phyloP scores from a whole-genome alignment of 1,140 invertebrate species.

The Cydia strobilella region DNA sequence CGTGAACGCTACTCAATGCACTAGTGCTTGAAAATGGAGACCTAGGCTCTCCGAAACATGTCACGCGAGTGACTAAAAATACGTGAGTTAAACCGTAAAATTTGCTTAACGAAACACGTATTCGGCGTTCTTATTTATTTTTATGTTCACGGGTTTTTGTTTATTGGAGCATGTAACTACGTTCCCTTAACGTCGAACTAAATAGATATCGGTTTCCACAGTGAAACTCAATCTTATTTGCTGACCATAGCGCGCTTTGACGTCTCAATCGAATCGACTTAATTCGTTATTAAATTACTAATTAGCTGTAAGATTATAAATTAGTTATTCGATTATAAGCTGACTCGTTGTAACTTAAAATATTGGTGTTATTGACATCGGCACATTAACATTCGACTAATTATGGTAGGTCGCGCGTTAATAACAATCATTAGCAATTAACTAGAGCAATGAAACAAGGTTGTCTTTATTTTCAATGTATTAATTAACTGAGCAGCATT shows the following conservation, averaged over 20 bases:
- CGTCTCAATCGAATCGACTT: slow-evolving; percentile 74
- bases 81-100: too few species aligned
- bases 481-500: neutral
- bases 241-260: slow-evolving; percentile 67
- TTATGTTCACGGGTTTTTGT: neutral
- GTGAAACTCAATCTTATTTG: slow-evolving; percentile 66
- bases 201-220: slow-evolving; percentile 39
- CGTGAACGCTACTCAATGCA: too few species aligned
- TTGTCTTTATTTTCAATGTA: slow-evolving; percentile 2
- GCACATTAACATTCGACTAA: slow-evolving; percentile 59
- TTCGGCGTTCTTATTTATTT: too few species aligned
- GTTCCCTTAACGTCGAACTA: slow-evolving; percentile 37
- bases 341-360: slow-evolving; percentile 54
- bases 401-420: slow-evolving; percentile 61
- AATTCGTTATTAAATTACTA: slow-evolving; percentile 69
- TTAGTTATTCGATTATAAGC: slow-evolving; percentile 30
- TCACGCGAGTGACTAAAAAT: too few species aligned
- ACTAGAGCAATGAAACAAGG: neutral
- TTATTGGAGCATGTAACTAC: neutral
- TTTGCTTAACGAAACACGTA: too few species aligned
- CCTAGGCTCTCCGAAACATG: too few species aligned
- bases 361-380: slow-evolving; percentile 55
- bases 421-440: slow-evolving; percentile 32
- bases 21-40: too few species aligned
- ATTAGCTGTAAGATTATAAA: slow-evolving; percentile 66